Percentiles rank a stretch among this genome's conserved stretches.
Conservation (phyloP, 2,113 vertebrate species). For the Scomber japonicus region DNA sequence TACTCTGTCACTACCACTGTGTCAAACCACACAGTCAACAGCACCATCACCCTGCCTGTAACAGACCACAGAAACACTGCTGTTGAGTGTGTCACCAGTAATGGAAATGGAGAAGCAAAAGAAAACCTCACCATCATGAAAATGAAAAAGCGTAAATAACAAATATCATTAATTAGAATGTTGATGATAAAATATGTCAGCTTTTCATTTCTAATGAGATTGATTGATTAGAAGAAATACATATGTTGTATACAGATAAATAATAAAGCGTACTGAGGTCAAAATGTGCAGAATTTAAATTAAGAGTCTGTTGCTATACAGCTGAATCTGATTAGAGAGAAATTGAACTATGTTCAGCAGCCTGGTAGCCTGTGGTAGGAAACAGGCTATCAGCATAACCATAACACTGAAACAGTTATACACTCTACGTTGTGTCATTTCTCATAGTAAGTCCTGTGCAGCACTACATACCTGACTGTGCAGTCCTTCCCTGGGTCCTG, state of each 20-base stretch:
- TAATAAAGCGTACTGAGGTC: too few species aligned
- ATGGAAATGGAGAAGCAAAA: conserved; percentile 26
- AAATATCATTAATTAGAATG: not conserved
- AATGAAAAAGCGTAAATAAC: too few species aligned
- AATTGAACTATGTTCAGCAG: too few species aligned
- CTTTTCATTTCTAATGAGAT: not conserved
- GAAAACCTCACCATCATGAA: conserved; percentile 23
- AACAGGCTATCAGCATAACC: too few species aligned
- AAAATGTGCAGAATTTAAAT: too few species aligned
- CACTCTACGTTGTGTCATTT: not conserved
- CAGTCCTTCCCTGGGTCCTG: conserved; percentile 6
- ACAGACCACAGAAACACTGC: not conserved
- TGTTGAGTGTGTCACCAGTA: conserved; percentile 56
- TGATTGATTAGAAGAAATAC: too few species aligned
- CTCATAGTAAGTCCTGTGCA: not conserved
- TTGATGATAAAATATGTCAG: too few species aligned
- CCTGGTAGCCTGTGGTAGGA: too few species aligned
- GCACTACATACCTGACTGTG: not conserved
- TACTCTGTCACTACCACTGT: conserved; percentile 40
- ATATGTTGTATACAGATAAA: too few species aligned
- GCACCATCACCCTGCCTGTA: conserved; percentile 33
- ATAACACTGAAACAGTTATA: not conserved
- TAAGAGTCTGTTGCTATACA: too few species aligned
- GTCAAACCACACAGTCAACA: conserved; percentile 49
- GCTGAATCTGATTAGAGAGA: too few species aligned